These are phyloP conservation scores for Protosalanx chinensis DNA, from an alignment of 2,797 vertebrate genomes.

Conservation along the genomic window DNA sequence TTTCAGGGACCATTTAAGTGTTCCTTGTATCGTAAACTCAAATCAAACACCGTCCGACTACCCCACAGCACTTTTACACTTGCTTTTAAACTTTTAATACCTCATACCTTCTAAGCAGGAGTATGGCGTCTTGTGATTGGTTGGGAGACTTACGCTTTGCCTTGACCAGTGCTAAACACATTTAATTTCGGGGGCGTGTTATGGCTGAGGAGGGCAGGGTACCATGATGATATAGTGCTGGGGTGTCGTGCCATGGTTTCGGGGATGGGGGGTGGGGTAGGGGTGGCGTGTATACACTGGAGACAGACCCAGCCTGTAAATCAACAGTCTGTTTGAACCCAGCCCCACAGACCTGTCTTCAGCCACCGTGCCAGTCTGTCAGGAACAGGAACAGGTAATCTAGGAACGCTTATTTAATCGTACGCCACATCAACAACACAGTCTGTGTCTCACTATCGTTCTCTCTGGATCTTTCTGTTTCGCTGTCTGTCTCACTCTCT, in stretches of 20 bases:
- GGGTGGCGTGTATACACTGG: constrained; percentile 51
- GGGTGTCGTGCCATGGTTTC: constrained; percentile 54
- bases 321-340: constrained; percentile 52
- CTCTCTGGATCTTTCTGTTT: too few relatives aligned
- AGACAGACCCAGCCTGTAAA: constrained; percentile 56
- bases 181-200: constrained; percentile 31
- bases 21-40: too few relatives aligned
- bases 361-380: constrained; percentile 4
- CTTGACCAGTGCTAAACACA: constrained; percentile 39
- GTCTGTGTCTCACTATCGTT: too few relatives aligned
- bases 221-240: constrained; percentile 48
- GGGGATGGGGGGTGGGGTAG: constrained; percentile 37
- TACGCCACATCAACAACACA: too few relatives aligned
- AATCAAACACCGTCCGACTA: too few relatives aligned
- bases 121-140: neutral
- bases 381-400: too few relatives aligned
- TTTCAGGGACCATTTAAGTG: too few relatives aligned
- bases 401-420: too few relatives aligned
- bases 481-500: neutral
- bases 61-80: too few relatives aligned
- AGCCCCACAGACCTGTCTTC: constrained; percentile 40
- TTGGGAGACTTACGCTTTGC: constrained; percentile 16
- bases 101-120: neutral
- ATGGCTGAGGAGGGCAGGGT: constrained; percentile 25
- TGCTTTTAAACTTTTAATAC: neutral